Evolutionary conservation across 2,797 vertebrate species (phyloP), one percentile per base, ranked within the genome.

Genomic region (Danio albolineatus): DNA sequence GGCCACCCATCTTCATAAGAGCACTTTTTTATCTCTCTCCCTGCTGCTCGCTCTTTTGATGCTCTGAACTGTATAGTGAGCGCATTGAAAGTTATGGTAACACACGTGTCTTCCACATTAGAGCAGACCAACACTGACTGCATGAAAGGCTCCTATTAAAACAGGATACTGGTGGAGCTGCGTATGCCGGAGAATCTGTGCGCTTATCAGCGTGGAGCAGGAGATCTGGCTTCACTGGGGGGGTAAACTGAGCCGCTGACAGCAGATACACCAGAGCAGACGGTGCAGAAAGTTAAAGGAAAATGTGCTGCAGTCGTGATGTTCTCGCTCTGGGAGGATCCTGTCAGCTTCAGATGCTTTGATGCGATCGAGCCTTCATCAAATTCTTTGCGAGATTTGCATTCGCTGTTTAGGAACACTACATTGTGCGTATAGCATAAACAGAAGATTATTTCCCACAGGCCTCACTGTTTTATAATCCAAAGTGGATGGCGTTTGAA

Each of bases 131-230:
- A 82, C 79, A 57, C 81, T 57, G 57, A 66, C 74, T 51, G 49
- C 43, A 36, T 78, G 60, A 78, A 73, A 80, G 75, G 43, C 51
- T 54, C 16, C 76, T 78, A 64, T 75, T 72, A 73, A 73, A 78
- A 65, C 69, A 17, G 74, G 79, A 70, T 46, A 28, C 38, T 69
- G 75, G 77, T 80, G 57, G 74, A 65, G 28, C 14, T 56, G 64
- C 66, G 43, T 53, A 57, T 76, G 84, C 14, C 56, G 70, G 49
- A 82, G 78, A 51, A 75, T 84, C 49, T 73, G 78, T 54, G 82
- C 91, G 89, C 89, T 95, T 94, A 95, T 94, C 90, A 88, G 80
- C 85, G 72, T 84, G 85, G 91, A 74, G 84, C 93, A 96, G 92
- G 84, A 92, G 90, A 90, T 87, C 6, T 7, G 76, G 86, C 83